These are phyloP conservation scores for Rhinolophus ferrumequinum DNA, from an alignment of 2,113 vertebrate genomes.

Conservation along the genomic window DNA sequence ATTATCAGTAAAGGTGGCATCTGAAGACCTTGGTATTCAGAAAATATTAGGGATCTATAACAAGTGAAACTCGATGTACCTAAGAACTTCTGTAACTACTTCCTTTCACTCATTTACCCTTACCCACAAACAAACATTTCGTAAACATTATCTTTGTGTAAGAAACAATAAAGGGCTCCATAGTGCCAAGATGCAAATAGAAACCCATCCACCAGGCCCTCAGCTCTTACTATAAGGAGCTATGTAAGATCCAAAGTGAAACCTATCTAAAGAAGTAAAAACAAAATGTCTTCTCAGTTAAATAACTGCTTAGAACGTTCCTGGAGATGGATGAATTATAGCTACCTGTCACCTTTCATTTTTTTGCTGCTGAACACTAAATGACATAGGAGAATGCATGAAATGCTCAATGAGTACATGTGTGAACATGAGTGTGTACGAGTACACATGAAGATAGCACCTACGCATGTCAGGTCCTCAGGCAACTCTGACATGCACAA, in stretches of 20 bases:
- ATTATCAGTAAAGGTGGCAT: neutral
- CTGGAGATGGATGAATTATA: neutral
- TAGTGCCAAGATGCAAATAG: neutral
- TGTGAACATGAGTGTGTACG: neutral
- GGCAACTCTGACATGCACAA: neutral
- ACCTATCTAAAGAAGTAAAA: neutral
- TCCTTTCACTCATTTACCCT: neutral
- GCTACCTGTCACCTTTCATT: neutral
- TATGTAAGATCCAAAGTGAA: neutral
- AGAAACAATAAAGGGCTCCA: neutral
- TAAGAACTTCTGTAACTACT: neutral
- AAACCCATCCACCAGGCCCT: neutral
- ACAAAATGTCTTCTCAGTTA: neutral
- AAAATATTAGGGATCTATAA: neutral
- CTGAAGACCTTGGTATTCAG: neutral
- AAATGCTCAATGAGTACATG: neutral
- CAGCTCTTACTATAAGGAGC: neutral
- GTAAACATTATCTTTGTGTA: neutral
- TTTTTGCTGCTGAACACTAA: slow-evolving; percentile 7
- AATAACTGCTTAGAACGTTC: neutral
- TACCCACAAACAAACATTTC: neutral
- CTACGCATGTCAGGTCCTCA: too few relatives aligned
- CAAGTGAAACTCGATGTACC: neutral
- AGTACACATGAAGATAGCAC: too few relatives aligned
- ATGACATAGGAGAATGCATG: neutral